Evolutionary conservation across 2,113 vertebrate species (phyloP), one percentile per base, ranked within the genome.

Genomic region (Lipophrys pholis): DNA sequence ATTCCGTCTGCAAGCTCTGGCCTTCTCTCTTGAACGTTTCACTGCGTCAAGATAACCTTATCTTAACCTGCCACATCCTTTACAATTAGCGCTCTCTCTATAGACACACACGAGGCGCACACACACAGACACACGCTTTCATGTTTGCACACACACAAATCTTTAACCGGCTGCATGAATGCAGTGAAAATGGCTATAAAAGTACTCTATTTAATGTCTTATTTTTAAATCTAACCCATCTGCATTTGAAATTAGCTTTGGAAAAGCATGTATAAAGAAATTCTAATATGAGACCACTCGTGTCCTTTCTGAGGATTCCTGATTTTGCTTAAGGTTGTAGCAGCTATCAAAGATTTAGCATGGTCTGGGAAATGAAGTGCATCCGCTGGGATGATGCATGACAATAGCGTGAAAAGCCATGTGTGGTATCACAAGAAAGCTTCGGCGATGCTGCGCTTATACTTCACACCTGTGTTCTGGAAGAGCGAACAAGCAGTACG

Each of bases 41-140:
- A 93, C 93, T 94, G 95, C 94, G 90, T 94, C 94, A 93, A 96
- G 96, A 98, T 97, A 97, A 95, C 94, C 94, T 96, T 97, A 98
- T 97, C 96, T 96, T 95, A 95, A 96, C 95, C 95, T 95, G 94
- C 95, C 96, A 96, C 95, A 95, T 96, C 96, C 95, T 95, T 96
- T 95, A 95, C 95, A 96, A 96, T 97, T 97, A 96, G 95, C 93
- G 89, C 94, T 94, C 94, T 93, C 91, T 95, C 94, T 94, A 69
- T 54, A 59, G 69, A 80, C 68, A 78, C 80, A 82, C 78, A 87
- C 69, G 3, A 78, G 79, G 54, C 35, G 56, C 36, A 61, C 43
- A 67, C 67, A 58, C 61, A 58, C 36, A 59, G 61, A 79, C 14
- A 49, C 38, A 68, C 58, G 61, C 56, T 74, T 58, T 68, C 51